Percentiles rank a stretch among this genome's conserved stretches.
Evolutionary conservation across 35 echinoderm and acorn worm species (phyloP).

Genomic region (Apostichopus parvimensis): DNA sequence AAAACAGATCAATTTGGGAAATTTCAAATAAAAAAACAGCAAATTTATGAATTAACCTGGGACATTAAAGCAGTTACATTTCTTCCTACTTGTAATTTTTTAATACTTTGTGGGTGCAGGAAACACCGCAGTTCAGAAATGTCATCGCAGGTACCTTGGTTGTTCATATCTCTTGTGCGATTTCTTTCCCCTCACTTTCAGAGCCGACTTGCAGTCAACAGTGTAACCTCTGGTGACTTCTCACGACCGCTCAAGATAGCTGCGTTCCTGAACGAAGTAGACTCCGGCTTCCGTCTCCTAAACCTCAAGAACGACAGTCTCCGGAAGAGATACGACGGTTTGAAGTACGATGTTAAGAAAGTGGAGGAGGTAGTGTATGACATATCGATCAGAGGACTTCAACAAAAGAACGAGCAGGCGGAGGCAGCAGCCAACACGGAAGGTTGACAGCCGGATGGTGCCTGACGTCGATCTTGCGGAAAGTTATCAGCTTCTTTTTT

Average conservation of each 20-base stretch:
- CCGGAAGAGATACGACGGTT: conserved; percentile 88
- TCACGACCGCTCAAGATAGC: conserved; percentile 76
- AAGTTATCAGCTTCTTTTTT: neutral
- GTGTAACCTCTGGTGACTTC: conserved; percentile 95
- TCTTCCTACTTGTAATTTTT: too few species aligned
- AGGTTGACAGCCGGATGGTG: neutral
- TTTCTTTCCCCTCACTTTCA: neutral
- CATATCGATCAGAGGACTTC: conserved; percentile 85
- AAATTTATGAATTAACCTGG: too few species aligned
- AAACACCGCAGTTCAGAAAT: too few species aligned
- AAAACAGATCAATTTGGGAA: too few species aligned
- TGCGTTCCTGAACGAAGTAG: conserved; percentile 83
- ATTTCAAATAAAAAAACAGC: too few species aligned
- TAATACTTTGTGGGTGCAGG: too few species aligned
- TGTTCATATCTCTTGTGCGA: too few species aligned
- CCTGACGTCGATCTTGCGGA: neutral
- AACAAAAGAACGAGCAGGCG: conserved; percentile 21
- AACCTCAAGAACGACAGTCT: conserved; percentile 97
- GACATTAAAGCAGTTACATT: too few species aligned
- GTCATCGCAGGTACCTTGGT: too few species aligned
- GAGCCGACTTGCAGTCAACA: conserved; percentile 96
- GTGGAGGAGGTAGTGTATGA: conserved; percentile 99
- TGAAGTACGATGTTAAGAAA: conserved; percentile 99
- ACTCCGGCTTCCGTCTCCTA: conserved; percentile 94
- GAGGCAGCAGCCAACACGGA: neutral